Percentiles rank a stretch among this genome's conserved stretches.
These are phyloP conservation scores for Aplysina aerophoba DNA, from an alignment of 37 sponge, comb jelly and placozoan species.

Conservation along the genomic window DNA sequence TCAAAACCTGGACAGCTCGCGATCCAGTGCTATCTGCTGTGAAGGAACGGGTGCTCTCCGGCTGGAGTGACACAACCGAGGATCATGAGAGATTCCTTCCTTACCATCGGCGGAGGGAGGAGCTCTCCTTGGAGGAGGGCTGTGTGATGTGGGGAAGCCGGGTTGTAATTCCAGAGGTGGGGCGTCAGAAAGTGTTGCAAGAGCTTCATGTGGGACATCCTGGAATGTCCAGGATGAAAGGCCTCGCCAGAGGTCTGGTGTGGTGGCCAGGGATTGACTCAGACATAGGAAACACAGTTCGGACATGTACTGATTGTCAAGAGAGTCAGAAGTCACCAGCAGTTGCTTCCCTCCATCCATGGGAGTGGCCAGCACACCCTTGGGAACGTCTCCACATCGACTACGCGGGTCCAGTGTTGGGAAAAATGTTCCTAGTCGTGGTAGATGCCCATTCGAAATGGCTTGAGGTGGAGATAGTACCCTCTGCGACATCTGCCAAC, in stretches of 20 bases:
- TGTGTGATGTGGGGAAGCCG: conserved; percentile 26
- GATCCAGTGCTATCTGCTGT: conserved; percentile 6
- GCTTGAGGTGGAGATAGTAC: conserved; percentile 36
- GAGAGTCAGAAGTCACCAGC: conserved; percentile 12
- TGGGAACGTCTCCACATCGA: conserved; percentile 29
- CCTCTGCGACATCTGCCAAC: conserved; percentile 30
- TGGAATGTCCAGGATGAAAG: conserved; percentile 33
- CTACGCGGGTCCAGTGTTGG: conserved; percentile 20
- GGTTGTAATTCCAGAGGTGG: conserved; percentile 9
- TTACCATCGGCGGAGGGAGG: background rate
- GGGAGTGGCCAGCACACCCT: conserved; percentile 45
- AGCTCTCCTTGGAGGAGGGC: conserved; percentile 9
- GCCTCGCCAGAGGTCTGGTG: conserved; percentile 37
- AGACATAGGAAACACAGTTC: conserved; percentile 14
- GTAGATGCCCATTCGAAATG: conserved; percentile 47
- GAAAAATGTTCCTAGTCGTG: conserved; percentile 38
- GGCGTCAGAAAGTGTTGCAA: background rate
- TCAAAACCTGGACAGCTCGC: conserved; percentile 27
- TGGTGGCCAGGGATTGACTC: conserved; percentile 47
- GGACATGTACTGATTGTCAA: conserved; percentile 29
- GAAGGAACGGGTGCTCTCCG: background rate
- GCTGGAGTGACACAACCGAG: background rate
- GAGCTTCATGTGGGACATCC: conserved; percentile 32
- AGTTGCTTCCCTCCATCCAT: conserved; percentile 3
- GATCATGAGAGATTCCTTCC: background rate